A percentile compares a stretch with the other conserved stretches of the same genome.
These are phyloP conservation scores for Bugulina stolonifera DNA, from an alignment of 2,888 invertebrate species.

Conservation along the genomic window DNA sequence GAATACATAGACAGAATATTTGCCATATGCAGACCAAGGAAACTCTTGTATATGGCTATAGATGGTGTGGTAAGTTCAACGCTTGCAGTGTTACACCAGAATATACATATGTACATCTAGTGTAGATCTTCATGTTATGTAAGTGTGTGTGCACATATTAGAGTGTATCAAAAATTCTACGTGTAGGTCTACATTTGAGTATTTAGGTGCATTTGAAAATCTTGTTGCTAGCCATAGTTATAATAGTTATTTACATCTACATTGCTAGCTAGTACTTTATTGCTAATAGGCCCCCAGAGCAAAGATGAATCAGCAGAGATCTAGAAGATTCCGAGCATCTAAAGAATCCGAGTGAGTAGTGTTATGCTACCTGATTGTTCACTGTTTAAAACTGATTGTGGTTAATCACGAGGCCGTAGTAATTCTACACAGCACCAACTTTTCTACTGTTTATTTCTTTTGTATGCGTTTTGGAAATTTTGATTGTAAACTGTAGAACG, in stretches of 20 bases:
- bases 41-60: slow-evolving; percentile 96
- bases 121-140: not conserved
- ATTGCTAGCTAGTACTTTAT: no score
- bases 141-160: no score
- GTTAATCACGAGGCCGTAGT: no score
- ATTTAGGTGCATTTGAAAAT: no score
- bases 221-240: no score
- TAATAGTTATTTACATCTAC: no score
- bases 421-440: no score
- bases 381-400: no score
- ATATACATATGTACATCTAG: no score
- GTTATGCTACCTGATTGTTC: no score
- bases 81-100: not conserved
- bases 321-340: slow-evolving; percentile 89
- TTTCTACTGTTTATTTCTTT: not conserved
- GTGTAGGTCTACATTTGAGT: no score
- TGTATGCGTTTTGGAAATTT: not conserved
- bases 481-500: slow-evolving; percentile 35
- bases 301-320: slow-evolving; percentile 99
- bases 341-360: slow-evolving; percentile 68
- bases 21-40: slow-evolving; percentile 79
- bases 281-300: slow-evolving; percentile 78
- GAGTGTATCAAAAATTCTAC: no score
- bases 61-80: slow-evolving; percentile 77
- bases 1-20: slow-evolving; percentile 95